Evolutionary conservation across 2,113 vertebrate genomes (phyloP).

Genomic region (Martes martes): DNA sequence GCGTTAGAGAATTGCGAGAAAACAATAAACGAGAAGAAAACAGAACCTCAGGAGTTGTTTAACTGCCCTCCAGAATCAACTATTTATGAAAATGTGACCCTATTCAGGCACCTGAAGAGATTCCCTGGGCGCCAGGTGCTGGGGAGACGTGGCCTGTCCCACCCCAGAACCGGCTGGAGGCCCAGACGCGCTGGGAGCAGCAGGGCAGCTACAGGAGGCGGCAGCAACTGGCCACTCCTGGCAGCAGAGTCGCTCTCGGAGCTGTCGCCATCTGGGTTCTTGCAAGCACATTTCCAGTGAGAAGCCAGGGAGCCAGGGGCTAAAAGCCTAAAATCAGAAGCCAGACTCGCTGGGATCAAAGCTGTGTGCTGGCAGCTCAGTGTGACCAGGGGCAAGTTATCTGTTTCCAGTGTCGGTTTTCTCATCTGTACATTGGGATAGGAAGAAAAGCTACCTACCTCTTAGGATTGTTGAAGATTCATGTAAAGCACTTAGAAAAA

Average conservation of each 20-base stretch:
- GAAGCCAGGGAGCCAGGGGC: too few species aligned
- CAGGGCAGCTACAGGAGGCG: accelerated
- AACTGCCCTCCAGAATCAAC: background rate
- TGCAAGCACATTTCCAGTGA: background rate
- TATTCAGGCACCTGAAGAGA: background rate
- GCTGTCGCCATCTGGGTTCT: background rate
- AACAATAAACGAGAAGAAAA: background rate
- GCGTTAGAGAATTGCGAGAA: background rate
- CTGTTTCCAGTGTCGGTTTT: background rate
- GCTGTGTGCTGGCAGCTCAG: background rate
- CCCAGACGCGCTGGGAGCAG: background rate
- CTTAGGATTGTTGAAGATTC: background rate
- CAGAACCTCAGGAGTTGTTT: background rate
- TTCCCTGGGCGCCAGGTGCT: background rate
- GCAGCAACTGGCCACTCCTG: background rate
- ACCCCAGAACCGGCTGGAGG: background rate
- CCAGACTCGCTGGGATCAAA: background rate
- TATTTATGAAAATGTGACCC: background rate
- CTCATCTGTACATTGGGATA: background rate
- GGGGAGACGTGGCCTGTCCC: background rate
- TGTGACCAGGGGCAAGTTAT: background rate
- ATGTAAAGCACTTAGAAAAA: background rate
- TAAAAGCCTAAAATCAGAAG: background rate
- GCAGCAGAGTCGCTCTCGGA: background rate
- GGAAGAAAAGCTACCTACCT: background rate